Evolutionary conservation across 2,888 invertebrate genomes (phyloP), one percentile per base, ranked within the genome.

Genomic region (Drosophila limbata): DNA sequence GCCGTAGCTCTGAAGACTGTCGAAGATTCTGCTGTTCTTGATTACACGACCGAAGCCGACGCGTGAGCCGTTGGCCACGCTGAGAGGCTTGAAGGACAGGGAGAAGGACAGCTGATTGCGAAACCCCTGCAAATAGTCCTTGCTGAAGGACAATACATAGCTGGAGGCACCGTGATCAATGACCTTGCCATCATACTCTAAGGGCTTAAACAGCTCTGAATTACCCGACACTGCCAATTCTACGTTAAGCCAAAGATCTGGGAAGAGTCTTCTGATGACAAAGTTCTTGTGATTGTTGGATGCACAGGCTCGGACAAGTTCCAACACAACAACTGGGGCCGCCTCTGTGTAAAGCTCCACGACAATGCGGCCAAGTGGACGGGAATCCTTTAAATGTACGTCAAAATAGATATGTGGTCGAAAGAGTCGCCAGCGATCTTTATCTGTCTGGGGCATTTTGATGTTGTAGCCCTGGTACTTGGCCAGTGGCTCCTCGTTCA

Each of bases 41-140:
- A 90, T 50, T 0, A 91, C 73, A 33, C 80, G 78, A 0, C 91
- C 91, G 25, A 91, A 90, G 4, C 87, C 91, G 6, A 90, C 71
- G 1, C 90, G 81, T 4, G 73, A 60, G 0, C 89, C 90, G 45
- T 91, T 91, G 9, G 85, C 69, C 1, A 87, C 74, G 1, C 57
- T 55, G 1, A 91, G 47, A 0, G 88, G 90, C 35, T 82, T 87
- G 48, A 90, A 91, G 4, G 90, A 91, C n/a, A 91, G 68, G 37
- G 88, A 74, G 19, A 91, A 90, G 11, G 69, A 51, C 4, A 89
- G 25, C 4, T 72, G 39, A 1, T 72, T 47, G 3, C 25, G 8
- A 33, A 89, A 81, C 5, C 89, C 88, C 3, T 73, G 52, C 19
- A 75, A 6, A 10, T 69, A 52, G 0, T 66, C 62, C 39, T 80